Conservation (phyloP, 2,797 vertebrate species). For the Bradypodion pumilum region DNA sequence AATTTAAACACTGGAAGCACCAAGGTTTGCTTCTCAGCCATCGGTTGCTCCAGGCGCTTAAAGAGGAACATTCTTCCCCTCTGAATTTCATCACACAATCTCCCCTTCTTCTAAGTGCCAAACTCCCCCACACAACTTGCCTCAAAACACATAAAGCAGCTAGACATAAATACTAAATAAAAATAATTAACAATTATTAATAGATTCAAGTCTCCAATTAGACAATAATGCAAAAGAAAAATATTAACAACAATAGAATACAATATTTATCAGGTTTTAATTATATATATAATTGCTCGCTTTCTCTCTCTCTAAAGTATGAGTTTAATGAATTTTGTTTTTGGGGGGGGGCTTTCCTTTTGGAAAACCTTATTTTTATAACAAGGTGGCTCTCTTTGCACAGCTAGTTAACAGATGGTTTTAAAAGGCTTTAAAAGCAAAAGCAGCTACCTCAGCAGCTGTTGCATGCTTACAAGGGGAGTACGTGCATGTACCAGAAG, state of each 20-base stretch:
- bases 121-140: background rate
- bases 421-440: conserved; percentile 34
- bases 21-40: too few relatives aligned
- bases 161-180: conserved; percentile 48
- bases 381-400: conserved; percentile 22
- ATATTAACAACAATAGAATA: conserved; percentile 45
- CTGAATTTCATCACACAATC: conserved; percentile 15
- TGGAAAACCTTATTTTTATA: conserved; percentile 58
- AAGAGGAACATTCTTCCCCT: background rate
- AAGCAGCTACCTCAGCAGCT: background rate
- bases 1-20: too few relatives aligned
- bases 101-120: background rate
- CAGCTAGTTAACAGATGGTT: conserved; percentile 16
- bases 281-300: too few relatives aligned
- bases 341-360: conserved; percentile 71
- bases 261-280: conserved; percentile 52
- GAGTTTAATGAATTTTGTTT: conserved; percentile 58
- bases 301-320: conserved; percentile 59
- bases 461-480: background rate
- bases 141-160: conserved; percentile 12
- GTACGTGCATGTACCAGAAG: background rate
- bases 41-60: background rate
- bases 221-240: conserved; percentile 60
- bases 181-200: conserved; percentile 3
- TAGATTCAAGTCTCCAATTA: conserved; percentile 41